Conservation (phyloP, 2,113 vertebrate genomes). For the Xiphophorus maculatus region DNA sequence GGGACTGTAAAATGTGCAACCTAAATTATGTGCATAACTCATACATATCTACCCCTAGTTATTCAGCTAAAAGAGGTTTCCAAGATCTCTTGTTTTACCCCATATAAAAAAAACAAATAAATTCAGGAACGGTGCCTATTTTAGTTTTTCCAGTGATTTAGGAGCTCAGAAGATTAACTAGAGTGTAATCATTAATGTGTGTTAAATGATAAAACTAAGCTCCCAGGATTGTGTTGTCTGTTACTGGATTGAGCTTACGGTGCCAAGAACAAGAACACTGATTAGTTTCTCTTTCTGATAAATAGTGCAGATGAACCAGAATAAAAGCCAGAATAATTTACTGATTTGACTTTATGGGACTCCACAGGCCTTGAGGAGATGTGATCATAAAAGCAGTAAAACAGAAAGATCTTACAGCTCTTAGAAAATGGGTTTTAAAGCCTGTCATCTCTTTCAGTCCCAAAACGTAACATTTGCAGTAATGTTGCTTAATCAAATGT, state of each 20-base stretch:
- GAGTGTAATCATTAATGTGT: background rate
- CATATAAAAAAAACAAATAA: background rate
- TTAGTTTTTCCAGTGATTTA: background rate
- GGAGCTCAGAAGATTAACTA: background rate
- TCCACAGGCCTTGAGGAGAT: background rate
- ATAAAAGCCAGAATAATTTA: slow-evolving; percentile 6
- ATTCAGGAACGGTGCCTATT: background rate
- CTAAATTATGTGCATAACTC: background rate
- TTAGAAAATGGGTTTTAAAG: background rate
- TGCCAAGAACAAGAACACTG: background rate
- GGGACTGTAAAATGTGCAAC: slow-evolving; percentile 11
- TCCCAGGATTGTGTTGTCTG: background rate
- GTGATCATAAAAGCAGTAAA: background rate
- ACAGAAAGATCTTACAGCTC: background rate
- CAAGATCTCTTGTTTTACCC: background rate
- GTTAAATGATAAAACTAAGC: background rate
- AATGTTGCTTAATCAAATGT: background rate
- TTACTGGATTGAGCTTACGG: slow-evolving; percentile 1
- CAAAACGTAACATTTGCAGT: background rate
- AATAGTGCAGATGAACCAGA: slow-evolving; percentile 10
- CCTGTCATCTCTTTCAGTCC: background rate
- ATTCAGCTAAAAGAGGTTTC: background rate
- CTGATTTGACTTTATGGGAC: slow-evolving; percentile 12
- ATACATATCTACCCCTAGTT: slow-evolving; percentile 2
- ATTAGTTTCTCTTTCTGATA: background rate